phyloP scores from a whole-genome alignment of 2,113 vertebrate species.

The Arothron firmamentum region DNA sequence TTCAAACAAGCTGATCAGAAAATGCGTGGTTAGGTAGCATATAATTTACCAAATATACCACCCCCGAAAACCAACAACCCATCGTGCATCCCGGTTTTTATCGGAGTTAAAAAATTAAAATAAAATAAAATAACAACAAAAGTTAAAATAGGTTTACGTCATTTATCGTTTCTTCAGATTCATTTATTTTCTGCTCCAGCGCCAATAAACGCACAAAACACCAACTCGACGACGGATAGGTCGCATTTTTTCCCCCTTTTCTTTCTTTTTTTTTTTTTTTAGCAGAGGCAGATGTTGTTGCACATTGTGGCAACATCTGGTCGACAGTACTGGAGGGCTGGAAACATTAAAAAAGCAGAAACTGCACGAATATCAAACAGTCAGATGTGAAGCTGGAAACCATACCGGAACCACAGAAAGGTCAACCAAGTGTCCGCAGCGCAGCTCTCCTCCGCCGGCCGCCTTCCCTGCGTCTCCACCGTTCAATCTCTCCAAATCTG shows the following conservation, averaged over 20 bases:
- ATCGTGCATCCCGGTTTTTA: too few species aligned
- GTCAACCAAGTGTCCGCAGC: neutral
- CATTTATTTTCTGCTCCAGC: neutral
- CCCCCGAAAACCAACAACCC: too few species aligned
- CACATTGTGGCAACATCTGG: slow-evolving; percentile 33
- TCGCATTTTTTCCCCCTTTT: neutral
- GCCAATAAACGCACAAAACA: neutral
- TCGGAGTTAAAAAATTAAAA: too few species aligned
- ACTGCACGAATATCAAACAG: slow-evolving; percentile 43
- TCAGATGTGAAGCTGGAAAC: neutral
- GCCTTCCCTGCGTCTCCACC: neutral
- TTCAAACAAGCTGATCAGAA: neutral
- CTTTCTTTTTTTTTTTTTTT: neutral
- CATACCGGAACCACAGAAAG: too few species aligned
- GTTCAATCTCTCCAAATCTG: neutral
- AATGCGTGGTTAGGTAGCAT: too few species aligned
- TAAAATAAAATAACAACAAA: neutral
- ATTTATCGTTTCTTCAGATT: neutral
- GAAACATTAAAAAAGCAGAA: slow-evolving; percentile 26
- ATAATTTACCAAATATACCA: too few species aligned
- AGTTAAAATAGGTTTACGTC: neutral
- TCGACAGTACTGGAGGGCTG: slow-evolving; percentile 11
- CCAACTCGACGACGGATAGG: neutral
- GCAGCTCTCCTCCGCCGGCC: neutral
- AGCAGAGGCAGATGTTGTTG: slow-evolving; percentile 27